Evolutionary conservation across 2,888 invertebrate genomes (phyloP), one percentile per base, ranked within the genome.

Genomic region (Stratiomys singularior): DNA sequence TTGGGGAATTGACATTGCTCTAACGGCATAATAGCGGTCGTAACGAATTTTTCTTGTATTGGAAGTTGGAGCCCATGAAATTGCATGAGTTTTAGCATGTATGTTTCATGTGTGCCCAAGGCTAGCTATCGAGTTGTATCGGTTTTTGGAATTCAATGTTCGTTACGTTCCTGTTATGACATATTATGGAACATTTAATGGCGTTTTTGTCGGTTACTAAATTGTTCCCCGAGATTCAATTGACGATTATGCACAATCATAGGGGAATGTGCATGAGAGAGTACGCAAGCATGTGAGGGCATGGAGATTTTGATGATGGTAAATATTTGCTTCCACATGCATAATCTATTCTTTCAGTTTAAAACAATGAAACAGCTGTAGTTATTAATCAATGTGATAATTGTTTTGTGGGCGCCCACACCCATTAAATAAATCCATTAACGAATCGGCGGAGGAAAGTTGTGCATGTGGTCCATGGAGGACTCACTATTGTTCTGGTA

Each of bases 101-200:
- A 37, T 37, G 37, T 9, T 37, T 37, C 37, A 37, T 37, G 37
- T 37, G 37, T 37, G 37, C 9, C 5, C 37, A 37, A 37, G 37
- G 37, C 37, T 37, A 37, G 37, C 37, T 9, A 37, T 37, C 37
- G 9, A 37, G 37, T 37, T 37, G 37, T 37, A 5, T 37, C 37
- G 37, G 37, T 9, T 37, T n/a, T 52, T 37, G 60, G 74, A 74
- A 74, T 74, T 74, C 23, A 27, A 74, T 21, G 58, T 74, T 74
- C 74, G 74, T 74, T 74, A 74, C 58, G 58, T 74, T 74, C 71
- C 71, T 72, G 60, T 74, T 74, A 74, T 74, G 74, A 74, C 74
- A 74, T 37, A 74, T 74, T 60, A 74, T 74, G 37, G 18, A 13
- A 27, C 58, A 3, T 74, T 72, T 74, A 30, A 74, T 60, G 74